phyloP scores from a whole-genome alignment of 2,797 vertebrate species.

The Eulemur mongoz region DNA sequence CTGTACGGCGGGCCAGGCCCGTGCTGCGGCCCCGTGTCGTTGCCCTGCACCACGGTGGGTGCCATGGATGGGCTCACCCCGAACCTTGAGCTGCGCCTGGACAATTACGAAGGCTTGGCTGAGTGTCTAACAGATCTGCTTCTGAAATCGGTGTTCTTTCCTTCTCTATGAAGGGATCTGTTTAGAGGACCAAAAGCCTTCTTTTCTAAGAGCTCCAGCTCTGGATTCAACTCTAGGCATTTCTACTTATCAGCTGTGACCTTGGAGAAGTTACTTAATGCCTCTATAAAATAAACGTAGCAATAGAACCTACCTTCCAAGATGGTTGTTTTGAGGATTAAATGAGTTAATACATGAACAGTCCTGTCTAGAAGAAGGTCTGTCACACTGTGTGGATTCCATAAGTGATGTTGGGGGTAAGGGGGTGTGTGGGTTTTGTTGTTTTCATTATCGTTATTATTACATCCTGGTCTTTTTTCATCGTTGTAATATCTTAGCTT shows the following conservation, averaged over 20 bases:
- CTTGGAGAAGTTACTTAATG: background rate
- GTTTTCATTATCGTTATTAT: background rate
- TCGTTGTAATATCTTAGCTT: background rate
- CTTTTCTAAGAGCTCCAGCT: background rate
- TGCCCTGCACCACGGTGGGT: fast-evolving
- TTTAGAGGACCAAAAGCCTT: background rate
- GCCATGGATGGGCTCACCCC: fast-evolving
- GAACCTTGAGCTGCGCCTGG: background rate
- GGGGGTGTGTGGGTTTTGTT: background rate
- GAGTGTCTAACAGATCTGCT: background rate
- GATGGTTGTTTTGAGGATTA: background rate
- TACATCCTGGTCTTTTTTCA: background rate
- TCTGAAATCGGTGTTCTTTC: background rate
- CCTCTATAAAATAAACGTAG: background rate
- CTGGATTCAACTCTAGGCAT: background rate
- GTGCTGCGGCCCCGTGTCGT: fast-evolving
- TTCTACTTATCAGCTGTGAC: background rate
- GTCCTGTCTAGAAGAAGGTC: background rate
- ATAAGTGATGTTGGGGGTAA: background rate
- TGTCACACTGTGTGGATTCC: background rate
- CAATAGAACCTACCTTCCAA: background rate
- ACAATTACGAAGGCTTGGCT: background rate
- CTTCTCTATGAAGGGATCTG: background rate
- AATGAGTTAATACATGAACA: background rate
- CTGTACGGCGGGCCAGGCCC: fast-evolving